phyloP scores from a whole-genome alignment of 2,113 vertebrate genomes.

The Atrichornis clamosus region DNA sequence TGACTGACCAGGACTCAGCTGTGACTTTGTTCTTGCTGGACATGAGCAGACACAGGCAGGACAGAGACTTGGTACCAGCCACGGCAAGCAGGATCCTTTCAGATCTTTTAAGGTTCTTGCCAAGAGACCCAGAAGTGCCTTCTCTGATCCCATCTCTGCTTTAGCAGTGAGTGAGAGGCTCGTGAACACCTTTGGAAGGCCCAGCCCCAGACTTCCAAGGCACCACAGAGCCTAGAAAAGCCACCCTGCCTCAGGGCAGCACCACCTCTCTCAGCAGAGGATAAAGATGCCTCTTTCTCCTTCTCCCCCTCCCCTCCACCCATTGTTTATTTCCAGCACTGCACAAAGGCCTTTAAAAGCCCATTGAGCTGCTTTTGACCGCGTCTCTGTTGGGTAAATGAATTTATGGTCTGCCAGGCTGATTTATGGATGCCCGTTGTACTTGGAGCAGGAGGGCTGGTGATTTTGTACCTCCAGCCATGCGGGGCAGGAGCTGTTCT shows the following conservation, averaged over 20 bases:
- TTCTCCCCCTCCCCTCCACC: neutral
- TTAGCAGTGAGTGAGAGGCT: neutral
- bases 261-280: neutral
- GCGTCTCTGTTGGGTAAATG: conserved; percentile 43
- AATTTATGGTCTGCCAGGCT: conserved; percentile 58
- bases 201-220: neutral
- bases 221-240: neutral
- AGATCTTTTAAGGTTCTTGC: neutral
- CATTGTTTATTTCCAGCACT: neutral
- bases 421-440: conserved; percentile 51
- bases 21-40: neutral
- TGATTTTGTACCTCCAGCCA: conserved; percentile 48
- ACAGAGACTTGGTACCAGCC: neutral
- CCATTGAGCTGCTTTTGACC: conserved; percentile 21
- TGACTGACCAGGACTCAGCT: neutral
- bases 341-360: conserved; percentile 20
- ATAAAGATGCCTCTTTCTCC: neutral
- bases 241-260: neutral
- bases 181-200: neutral
- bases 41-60: neutral
- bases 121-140: neutral
- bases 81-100: neutral
- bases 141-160: neutral
- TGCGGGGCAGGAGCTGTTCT: conserved; percentile 30
- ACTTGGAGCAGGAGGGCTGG: neutral